Evolutionary conservation across 2,797 vertebrate species (phyloP).

Genomic region (Delichon dasypus): DNA sequence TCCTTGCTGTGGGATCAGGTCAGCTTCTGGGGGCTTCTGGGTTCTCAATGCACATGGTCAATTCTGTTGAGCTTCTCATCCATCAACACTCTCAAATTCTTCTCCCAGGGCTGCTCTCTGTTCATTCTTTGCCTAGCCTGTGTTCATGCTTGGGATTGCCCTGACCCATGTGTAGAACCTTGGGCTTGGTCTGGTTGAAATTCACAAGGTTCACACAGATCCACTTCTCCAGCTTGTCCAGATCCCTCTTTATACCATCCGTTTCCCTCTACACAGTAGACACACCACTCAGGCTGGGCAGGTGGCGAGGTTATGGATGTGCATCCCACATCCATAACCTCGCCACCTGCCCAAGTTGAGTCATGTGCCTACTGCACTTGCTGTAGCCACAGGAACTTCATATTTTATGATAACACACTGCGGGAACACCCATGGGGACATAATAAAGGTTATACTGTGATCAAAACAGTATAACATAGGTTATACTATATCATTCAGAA

Average conservation of each 20-base stretch:
- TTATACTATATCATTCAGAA: background rate
- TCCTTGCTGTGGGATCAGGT: background rate
- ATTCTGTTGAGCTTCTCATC: background rate
- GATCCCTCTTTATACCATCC: background rate
- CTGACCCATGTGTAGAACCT: accelerated
- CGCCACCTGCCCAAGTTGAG: too few species aligned
- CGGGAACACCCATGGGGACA: background rate
- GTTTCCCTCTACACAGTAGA: accelerated
- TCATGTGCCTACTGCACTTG: background rate
- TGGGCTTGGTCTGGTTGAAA: background rate
- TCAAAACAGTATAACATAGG: background rate
- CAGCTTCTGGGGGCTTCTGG: background rate
- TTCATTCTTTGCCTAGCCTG: background rate
- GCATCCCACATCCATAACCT: background rate
- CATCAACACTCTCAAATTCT: too few species aligned
- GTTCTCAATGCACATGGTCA: accelerated
- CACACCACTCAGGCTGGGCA: too few species aligned
- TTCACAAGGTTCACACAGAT: accelerated
- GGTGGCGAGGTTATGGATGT: background rate
- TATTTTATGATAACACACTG: background rate
- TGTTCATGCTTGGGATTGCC: background rate
- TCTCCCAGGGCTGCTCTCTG: background rate
- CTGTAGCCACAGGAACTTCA: background rate
- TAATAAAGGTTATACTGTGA: background rate
- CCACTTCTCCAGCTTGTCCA: background rate